Percentiles rank a stretch among this genome's conserved stretches.
phyloP scores from a whole-genome alignment of 1,140 invertebrate species.

The Cephus cinctus region DNA sequence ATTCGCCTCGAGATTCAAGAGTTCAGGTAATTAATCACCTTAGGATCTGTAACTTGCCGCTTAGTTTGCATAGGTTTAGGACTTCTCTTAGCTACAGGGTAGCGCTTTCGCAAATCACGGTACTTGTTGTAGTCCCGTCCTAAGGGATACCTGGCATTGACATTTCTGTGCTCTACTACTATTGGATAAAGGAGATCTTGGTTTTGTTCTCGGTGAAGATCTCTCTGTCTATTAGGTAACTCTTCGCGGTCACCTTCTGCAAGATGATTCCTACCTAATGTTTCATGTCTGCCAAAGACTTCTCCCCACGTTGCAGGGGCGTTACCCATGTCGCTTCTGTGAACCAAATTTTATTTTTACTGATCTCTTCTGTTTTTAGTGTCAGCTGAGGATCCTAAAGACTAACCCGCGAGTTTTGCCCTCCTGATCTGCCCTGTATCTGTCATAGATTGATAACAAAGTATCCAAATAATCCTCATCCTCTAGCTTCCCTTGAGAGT shows the following conservation, averaged over 20 bases:
- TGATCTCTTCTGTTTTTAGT: background rate
- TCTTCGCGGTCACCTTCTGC: constrained; percentile 25
- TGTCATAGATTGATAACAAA: constrained; percentile 26
- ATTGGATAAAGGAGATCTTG: constrained; percentile 26
- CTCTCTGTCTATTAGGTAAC: constrained; percentile 17
- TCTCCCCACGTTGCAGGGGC: constrained; percentile 18
- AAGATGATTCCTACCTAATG: background rate
- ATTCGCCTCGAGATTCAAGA: background rate
- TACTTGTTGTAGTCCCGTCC: constrained; percentile 35
- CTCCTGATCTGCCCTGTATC: constrained; percentile 22
- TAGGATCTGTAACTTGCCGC: constrained; percentile 41
- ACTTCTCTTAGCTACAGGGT: constrained; percentile 44
- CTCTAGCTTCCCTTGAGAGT: constrained; percentile 16
- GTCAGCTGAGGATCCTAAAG: background rate
- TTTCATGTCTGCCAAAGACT: constrained; percentile 15
- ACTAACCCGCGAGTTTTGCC: constrained; percentile 31
- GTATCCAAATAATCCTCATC: constrained; percentile 26
- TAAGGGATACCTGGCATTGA: constrained; percentile 40
- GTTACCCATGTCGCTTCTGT: constrained; percentile 18
- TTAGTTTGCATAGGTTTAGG: constrained; percentile 32
- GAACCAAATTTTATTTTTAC: background rate
- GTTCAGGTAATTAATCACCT: constrained; percentile 26
- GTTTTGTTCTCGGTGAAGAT: constrained; percentile 29
- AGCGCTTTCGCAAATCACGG: constrained; percentile 35
- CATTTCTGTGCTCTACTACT: constrained; percentile 35